Evolutionary conservation across 2,113 vertebrate genomes (phyloP), one percentile per base, ranked within the genome.

Genomic region (Oncorhynchus masou): DNA sequence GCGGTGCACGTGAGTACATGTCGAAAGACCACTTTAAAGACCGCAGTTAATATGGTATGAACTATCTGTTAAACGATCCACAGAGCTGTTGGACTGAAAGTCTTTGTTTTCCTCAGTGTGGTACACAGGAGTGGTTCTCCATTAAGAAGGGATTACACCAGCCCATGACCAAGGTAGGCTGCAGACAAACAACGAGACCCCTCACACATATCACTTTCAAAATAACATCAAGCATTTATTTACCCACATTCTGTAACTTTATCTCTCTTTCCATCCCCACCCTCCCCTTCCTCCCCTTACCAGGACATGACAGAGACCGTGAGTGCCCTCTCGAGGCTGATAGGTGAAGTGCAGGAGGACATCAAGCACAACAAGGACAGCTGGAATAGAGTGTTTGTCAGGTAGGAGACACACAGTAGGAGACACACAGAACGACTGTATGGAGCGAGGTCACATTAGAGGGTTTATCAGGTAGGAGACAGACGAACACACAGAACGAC

Each of bases 101-200:
- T 79, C 68, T 22, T 6, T 51, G 27, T 77, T 27, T 79, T 25
- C 73, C n/a, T 39, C 87, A 99, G 97, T 84, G 78, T 64, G 97
- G 97, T 51, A 98, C 97, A 0, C 78, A 87, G 0, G 96, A 97
- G 9, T 99, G 97, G 97, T 99, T 99, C 71, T 91, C 93, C 79
- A 91, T 96, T 87, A 95, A 97, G 85, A 96, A 96, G 85, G 96
- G 97, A 74, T 91, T 98, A 25, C 93, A 96, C 68, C 95, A 99
- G 88, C 96, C 97, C 13, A 98, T 98, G 96, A 94, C 95, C 57
- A 96, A 97, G 95, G 97, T 98, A 54, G 39, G 39, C 39, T 45
- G 8, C 49, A 15, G 49, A 54, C 16, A 16, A 54, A 4, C 8
- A 13, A 54, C 16, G 13, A 54, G 13, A 54, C 51, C 16, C 51